Conservation (phyloP, 2,888 invertebrate genomes). For the Gymnosoma rotundatum region DNA sequence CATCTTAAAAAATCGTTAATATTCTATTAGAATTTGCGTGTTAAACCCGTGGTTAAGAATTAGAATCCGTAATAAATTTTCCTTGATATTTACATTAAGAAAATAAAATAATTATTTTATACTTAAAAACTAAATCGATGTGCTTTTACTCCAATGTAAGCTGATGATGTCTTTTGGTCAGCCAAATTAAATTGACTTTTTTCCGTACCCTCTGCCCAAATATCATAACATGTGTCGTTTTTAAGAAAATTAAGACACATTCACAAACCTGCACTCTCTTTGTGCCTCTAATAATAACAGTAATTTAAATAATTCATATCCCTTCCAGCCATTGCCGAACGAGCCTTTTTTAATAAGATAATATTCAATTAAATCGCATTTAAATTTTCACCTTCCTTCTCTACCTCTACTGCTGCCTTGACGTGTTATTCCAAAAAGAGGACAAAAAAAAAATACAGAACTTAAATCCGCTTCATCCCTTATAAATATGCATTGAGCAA, state of each 20-base stretch:
- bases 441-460: neutral
- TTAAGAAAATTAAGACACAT: conserved; percentile 42
- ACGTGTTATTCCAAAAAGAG: conserved; percentile 20
- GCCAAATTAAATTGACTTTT: neutral
- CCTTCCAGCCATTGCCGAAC: conserved; percentile 25
- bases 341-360: conserved; percentile 65
- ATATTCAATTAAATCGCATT: conserved; percentile 79
- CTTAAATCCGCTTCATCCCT: conserved; percentile 53
- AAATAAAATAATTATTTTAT: too few relatives aligned
- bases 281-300: conserved; percentile 31
- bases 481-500: conserved; percentile 35
- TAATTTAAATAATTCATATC: conserved; percentile 59
- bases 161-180: conserved; percentile 13
- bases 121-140: too few relatives aligned
- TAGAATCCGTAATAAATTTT: too few relatives aligned
- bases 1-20: too few relatives aligned
- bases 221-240: conserved; percentile 51
- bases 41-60: too few relatives aligned
- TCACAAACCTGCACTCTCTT: neutral
- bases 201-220: neutral
- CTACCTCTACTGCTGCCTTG: conserved; percentile 2
- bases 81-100: too few relatives aligned
- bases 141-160: too few relatives aligned
- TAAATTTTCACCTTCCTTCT: conserved; percentile 72
- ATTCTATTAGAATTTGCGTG: too few relatives aligned